phyloP scores from a whole-genome alignment of 2,113 vertebrate species.

The Balaenoptera acutorostrata region DNA sequence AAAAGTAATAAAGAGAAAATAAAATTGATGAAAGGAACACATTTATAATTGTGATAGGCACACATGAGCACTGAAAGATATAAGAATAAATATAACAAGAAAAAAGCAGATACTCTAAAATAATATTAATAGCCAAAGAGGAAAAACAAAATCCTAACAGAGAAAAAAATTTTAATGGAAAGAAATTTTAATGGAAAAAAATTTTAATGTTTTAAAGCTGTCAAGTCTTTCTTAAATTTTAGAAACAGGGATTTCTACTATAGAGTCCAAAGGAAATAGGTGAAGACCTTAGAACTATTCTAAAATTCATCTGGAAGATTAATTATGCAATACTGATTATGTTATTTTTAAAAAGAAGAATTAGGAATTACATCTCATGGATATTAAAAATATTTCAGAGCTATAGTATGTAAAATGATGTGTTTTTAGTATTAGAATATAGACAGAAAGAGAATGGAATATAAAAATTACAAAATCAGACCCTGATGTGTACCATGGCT shows the following conservation, averaged over 20 bases:
- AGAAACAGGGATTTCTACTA: neutral
- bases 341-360: neutral
- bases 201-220: neutral
- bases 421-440: neutral
- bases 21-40: neutral
- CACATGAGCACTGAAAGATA: neutral
- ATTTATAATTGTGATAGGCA: neutral
- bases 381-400: neutral
- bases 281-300: neutral
- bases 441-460: neutral
- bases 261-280: neutral
- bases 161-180: neutral
- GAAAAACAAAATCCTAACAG: neutral
- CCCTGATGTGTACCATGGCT: neutral
- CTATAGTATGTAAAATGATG: neutral
- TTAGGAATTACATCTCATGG: neutral
- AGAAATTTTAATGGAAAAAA: neutral
- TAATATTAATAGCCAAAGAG: neutral
- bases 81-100: neutral
- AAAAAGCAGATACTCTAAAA: neutral
- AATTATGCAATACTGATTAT: neutral
- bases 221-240: neutral
- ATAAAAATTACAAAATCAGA: neutral
- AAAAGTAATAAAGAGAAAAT: constrained; percentile 5
- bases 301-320: neutral